Evolutionary conservation across 2,888 invertebrate species (phyloP).

Genomic region (Leuctra nigra): DNA sequence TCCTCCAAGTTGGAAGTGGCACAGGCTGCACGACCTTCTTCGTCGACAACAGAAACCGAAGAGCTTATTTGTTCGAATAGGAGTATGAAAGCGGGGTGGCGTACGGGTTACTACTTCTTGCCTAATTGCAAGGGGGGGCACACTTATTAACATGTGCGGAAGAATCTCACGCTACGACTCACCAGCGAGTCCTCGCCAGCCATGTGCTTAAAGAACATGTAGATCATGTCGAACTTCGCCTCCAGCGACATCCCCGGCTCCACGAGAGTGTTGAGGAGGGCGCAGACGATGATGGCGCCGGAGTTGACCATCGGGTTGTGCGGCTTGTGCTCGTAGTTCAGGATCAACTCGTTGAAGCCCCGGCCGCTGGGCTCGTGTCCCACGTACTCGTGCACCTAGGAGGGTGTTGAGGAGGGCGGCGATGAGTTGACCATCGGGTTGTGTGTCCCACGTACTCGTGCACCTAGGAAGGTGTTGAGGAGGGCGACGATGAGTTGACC

Average conservation of each 20-base stretch:
- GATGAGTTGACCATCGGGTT: slow-evolving; percentile 54
- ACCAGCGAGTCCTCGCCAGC: neutral
- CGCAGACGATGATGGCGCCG: slow-evolving; percentile 50
- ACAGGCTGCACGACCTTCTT: too few relatives aligned
- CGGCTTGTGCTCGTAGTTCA: slow-evolving; percentile 47
- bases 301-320: slow-evolving; percentile 56
- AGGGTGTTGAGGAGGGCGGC: slow-evolving; percentile 42
- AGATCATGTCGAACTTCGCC: neutral
- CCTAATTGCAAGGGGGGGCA: neutral
- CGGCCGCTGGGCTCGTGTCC: slow-evolving; percentile 53
- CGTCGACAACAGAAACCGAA: too few relatives aligned
- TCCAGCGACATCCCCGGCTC: neutral
- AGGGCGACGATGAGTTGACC: slow-evolving; percentile 48
- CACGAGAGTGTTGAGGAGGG: slow-evolving; percentile 40
- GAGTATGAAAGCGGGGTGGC: too few relatives aligned
- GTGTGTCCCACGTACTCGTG: slow-evolving; percentile 48
- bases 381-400: slow-evolving; percentile 46
- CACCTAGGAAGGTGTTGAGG: slow-evolving; percentile 50
- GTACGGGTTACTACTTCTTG: neutral
- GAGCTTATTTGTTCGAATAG: too few relatives aligned
- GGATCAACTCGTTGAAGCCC: slow-evolving; percentile 49
- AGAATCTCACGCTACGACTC: neutral
- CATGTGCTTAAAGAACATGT: neutral
- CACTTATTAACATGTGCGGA: neutral
- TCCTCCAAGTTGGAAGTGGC: too few relatives aligned